Evolutionary conservation across 2,888 invertebrate species (phyloP).

Genomic region (Papilio elwesi): DNA sequence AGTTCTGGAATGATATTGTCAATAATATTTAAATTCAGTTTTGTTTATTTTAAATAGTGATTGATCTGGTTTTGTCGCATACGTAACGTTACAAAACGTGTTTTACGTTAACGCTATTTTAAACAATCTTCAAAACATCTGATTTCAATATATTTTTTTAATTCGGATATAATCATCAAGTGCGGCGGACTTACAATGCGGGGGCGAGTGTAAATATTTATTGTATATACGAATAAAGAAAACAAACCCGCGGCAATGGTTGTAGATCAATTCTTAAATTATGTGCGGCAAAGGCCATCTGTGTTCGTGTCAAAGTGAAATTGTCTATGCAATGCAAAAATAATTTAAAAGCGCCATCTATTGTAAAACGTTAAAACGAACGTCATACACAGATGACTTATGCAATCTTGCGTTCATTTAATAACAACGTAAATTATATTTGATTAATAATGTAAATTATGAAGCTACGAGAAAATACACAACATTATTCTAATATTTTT

Average conservation of each 20-base stretch:
- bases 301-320: constrained; percentile 53
- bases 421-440: constrained; percentile 62
- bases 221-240: constrained; percentile 51
- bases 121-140: neutral
- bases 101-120: too few species aligned
- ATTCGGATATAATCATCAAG: constrained; percentile 4
- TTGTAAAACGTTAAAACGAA: constrained; percentile 22
- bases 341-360: constrained; percentile 55
- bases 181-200: constrained; percentile 44
- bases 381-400: constrained; percentile 52
- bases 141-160: constrained; percentile 29
- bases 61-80: constrained; percentile 21
- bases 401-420: constrained; percentile 56
- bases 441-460: constrained; percentile 72
- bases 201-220: constrained; percentile 66
- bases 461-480: constrained; percentile 67
- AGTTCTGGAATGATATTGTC: neutral
- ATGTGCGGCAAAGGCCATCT: constrained; percentile 55
- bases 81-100: constrained; percentile 6
- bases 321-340: constrained; percentile 55
- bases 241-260: constrained; percentile 51
- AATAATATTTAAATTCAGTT: constrained; percentile 1
- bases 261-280: constrained; percentile 65
- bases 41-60: constrained; percentile 4
- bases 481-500: constrained; percentile 82